Evolutionary conservation across 2,888 invertebrate genomes (phyloP), one percentile per base, ranked within the genome.

Genomic region (Caenorhabditis doughertyi): DNA sequence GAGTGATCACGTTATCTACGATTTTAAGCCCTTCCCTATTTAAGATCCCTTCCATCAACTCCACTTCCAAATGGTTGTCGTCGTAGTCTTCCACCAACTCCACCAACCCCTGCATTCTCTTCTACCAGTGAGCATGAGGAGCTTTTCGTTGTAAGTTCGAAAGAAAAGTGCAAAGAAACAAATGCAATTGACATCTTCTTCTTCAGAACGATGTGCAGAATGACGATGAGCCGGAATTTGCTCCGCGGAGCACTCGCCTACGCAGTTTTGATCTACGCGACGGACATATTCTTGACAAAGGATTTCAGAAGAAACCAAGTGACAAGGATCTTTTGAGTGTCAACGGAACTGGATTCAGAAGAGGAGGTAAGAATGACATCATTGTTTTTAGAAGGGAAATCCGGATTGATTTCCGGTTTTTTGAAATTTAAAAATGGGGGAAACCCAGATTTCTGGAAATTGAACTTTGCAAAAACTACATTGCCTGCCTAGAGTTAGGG

Each of bases 181-280:
- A 44, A 58, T 67, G 76, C 60, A 76, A 67, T 11, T 67, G 67
- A 76, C 74, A 67, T 62, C 18, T n/a, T 56, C 39, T 44, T 35
- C 55, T 74, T 21, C 56, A 74, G 70, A 65, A 76, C 65, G 76
- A 77, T 53, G 81, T 58, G 64, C 64, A 51, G 32, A 72, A 81
- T 64, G 76, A 58, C 56, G 64, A 81, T 27, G 81, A 81, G 35
- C 29, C 51, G 18, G 55, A 70, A n/a, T 60, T 55, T 47, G 39
- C 47, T 7, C 67, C 73, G 11, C 60, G 77, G 9, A 71, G 74
- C 42, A 71, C 56, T 53, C 64, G 81, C 39, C 58, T 81, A 25
- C 64, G 81, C 44, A 81, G 81, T 49, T 81, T 81, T 25, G 81
- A 81, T 44, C 72, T 81, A 13, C 76, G 81, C 35, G 81, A 76